Percentiles rank a stretch among this genome's conserved stretches.
These are phyloP conservation scores for Falcunculus frontatus DNA, from an alignment of 2,113 vertebrate species.

Conservation along the genomic window DNA sequence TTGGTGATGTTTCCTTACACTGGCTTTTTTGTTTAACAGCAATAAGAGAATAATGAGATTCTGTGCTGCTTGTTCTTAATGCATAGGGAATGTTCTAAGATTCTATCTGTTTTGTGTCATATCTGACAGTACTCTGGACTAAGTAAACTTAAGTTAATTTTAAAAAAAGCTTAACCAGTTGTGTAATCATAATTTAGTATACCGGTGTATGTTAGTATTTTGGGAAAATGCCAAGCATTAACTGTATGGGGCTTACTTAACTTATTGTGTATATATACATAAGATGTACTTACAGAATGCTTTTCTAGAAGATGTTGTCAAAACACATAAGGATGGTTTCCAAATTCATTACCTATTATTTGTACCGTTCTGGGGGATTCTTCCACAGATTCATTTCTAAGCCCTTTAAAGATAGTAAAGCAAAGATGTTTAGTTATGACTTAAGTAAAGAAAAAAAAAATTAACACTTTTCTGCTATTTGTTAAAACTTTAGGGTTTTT, in stretches of 20 bases:
- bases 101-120: not conserved
- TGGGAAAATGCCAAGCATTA: not conserved
- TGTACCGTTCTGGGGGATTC: not conserved
- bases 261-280: rapidly evolving
- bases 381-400: not conserved
- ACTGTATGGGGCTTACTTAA: not conserved
- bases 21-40: not conserved
- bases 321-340: not conserved
- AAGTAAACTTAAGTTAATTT: not conserved
- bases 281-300: not conserved
- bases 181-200: not conserved
- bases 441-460: not conserved
- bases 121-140: not conserved
- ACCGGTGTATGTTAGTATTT: not conserved
- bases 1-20: not conserved
- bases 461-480: not conserved
- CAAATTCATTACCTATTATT: not conserved
- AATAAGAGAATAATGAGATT: not conserved
- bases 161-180: not conserved
- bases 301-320: not conserved
- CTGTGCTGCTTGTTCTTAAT: not conserved
- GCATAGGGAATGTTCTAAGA: not conserved
- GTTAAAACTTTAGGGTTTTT: not conserved
- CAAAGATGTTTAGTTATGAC: not conserved
- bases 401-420: not conserved